Base-by-base conservation (phyloP, 2,888 invertebrate species). In the Bellardia bayeri region DNA sequence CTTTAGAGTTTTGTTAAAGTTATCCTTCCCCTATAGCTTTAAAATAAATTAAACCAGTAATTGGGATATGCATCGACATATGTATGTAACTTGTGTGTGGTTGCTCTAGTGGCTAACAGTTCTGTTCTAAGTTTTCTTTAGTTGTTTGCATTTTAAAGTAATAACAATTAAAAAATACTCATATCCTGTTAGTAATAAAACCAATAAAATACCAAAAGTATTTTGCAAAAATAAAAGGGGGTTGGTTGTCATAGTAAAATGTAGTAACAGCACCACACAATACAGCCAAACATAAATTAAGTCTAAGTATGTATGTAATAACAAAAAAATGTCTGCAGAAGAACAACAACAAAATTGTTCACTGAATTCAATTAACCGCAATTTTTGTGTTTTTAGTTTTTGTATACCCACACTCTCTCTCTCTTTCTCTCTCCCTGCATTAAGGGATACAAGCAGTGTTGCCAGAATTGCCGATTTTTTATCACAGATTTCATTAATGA, bases 351-450 rank as follows among this genome's bases (percentile, higher is more conserved):
- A 80, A 80, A 83, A 81, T 45, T 87, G 78, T 81, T 87, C 84
- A 87, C 54, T 87, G 87, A 84, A 84, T 87, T 87, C 87, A 87
- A 87, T 87, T 84, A 87, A 84, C 87, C 84, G 87, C 87, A 87
- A 76, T 76, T 85, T 72, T 72, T 80, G 9, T 66, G 3, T 49
- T 71, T 56, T 81, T 76, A 76, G 71, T 45, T 68, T 61, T 13
- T 45, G 75, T 79, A 30, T 56, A 40, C 40, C 1, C 8, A 30
- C 16, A 3, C 63, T 49, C 16, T n/a, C n/a, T 61, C n/a, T 66
- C 56, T 74, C 49, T 78, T 33, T 0, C 3, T 49, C 49, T 54
- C 40, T 42, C 2, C 8, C 4, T 51, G 30, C 23, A 23, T 23
- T 23, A 23, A 23, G 23, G 23, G 23, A 23, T 23, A 23, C 1